A percentile compares a stretch with the other conserved stretches of the same genome.
phyloP scores from a whole-genome alignment of 2,113 vertebrate species.

The Sapajus apella region DNA sequence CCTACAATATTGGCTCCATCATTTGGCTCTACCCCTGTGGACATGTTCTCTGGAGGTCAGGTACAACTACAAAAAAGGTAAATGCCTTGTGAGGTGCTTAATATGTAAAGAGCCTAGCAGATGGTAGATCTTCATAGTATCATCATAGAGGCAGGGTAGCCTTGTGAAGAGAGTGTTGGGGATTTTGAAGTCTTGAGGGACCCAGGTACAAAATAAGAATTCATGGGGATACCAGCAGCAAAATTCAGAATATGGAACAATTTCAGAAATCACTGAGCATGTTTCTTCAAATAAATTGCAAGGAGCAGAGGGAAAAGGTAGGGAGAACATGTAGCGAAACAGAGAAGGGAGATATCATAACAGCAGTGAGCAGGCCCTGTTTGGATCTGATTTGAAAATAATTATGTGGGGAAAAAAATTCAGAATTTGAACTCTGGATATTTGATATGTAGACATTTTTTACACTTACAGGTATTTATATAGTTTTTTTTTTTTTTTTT shows the following conservation, averaged over 20 bases:
- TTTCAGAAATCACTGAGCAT: not conserved
- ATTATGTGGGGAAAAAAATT: not conserved
- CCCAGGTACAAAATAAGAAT: not conserved
- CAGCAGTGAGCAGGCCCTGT: not conserved
- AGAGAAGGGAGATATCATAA: not conserved
- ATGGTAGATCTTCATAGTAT: not conserved
- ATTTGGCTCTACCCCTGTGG: not conserved
- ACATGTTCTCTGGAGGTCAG: not conserved
- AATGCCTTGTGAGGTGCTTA: not conserved
- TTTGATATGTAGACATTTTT: not conserved
- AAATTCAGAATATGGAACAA: not conserved
- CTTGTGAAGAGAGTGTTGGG: not conserved
- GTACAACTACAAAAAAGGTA: not conserved
- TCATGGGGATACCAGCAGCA: not conserved
- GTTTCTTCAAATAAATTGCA: not conserved
- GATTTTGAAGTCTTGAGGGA: not conserved
- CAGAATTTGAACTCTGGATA: not conserved
- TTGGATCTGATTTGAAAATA: not conserved
- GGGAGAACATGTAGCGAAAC: not conserved
- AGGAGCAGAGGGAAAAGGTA: not conserved
- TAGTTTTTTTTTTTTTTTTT: not conserved
- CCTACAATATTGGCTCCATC: not conserved
- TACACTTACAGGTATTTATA: not conserved
- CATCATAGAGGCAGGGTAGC: not conserved
- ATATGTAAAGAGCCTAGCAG: not conserved